These are phyloP conservation scores for Plestiodon gilberti DNA, from an alignment of 2,113 vertebrate species.

Conservation along the genomic window DNA sequence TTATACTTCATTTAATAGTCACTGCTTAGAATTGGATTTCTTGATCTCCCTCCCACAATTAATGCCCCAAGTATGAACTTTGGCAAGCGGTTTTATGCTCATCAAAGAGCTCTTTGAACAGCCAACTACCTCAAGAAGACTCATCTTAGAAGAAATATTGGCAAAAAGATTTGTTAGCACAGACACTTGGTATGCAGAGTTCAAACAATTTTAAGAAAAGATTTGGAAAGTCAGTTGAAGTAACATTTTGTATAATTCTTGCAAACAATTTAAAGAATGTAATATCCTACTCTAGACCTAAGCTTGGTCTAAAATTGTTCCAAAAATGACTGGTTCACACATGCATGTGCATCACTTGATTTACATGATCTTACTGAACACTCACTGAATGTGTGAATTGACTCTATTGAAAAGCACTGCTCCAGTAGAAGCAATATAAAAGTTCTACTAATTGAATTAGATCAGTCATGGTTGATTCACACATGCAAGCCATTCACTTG, in stretches of 20 bases:
- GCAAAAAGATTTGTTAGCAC: neutral
- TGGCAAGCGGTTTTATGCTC: conserved; percentile 1
- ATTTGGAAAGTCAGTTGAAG: neutral
- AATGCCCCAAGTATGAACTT: conserved; percentile 2
- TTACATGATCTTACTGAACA: neutral
- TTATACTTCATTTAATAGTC: neutral
- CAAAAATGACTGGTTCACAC: neutral
- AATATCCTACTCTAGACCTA: too few species aligned
- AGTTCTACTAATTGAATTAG: neutral
- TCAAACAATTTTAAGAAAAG: neutral
- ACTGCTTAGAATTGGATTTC: neutral
- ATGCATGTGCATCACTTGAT: neutral
- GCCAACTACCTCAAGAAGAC: neutral
- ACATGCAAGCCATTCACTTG: too few species aligned
- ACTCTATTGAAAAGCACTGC: neutral
- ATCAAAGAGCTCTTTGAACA: conserved; percentile 18
- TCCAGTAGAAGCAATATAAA: neutral
- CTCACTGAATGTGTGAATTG: neutral
- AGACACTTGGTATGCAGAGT: neutral
- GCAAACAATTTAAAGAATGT: neutral
- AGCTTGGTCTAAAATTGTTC: neutral
- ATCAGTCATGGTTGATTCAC: neutral
- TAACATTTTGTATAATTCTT: neutral
- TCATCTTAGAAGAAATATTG: neutral
- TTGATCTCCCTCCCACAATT: neutral